These are phyloP conservation scores for Oncorhynchus nerka DNA, from an alignment of 2,113 vertebrate genomes.

Conservation along the genomic window DNA sequence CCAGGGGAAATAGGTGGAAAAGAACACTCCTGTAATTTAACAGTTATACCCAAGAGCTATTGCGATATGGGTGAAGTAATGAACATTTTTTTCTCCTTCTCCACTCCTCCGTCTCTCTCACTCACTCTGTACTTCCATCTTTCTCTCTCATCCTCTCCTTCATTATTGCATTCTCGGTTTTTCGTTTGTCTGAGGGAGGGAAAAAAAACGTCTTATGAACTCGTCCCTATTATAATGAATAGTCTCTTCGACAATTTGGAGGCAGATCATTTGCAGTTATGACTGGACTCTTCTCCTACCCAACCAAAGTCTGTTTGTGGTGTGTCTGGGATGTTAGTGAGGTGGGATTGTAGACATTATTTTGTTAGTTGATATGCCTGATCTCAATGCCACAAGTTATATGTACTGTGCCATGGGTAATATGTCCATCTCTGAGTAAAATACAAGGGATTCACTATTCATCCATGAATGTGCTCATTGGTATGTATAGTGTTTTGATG, in stretches of 20 bases:
- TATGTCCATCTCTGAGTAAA: not conserved
- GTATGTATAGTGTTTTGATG: not conserved
- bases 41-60: conserved; percentile 32
- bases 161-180: not conserved
- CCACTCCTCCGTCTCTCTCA: not conserved
- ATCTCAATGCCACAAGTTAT: too few species aligned
- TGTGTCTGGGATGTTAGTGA: too few species aligned
- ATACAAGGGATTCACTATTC: conserved; percentile 2
- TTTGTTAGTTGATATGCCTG: too few species aligned
- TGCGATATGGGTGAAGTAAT: conserved; percentile 30
- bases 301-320: not conserved
- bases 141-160: not conserved
- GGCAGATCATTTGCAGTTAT: conserved; percentile 14
- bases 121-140: not conserved
- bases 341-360: too few species aligned
- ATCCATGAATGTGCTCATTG: too few species aligned
- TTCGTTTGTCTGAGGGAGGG: conserved; percentile 3
- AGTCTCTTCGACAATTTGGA: conserved; percentile 26
- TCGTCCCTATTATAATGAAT: conserved; percentile 26
- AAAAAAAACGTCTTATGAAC: conserved; percentile 11
- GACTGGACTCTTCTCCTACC: not conserved
- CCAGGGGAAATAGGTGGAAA: conserved; percentile 23
- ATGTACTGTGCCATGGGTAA: not conserved
- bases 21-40: conserved; percentile 35
- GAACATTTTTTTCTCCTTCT: conserved; percentile 8